These are phyloP conservation scores for Mormyrus lacerda DNA, from an alignment of 2,113 vertebrate genomes.

Conservation along the genomic window DNA sequence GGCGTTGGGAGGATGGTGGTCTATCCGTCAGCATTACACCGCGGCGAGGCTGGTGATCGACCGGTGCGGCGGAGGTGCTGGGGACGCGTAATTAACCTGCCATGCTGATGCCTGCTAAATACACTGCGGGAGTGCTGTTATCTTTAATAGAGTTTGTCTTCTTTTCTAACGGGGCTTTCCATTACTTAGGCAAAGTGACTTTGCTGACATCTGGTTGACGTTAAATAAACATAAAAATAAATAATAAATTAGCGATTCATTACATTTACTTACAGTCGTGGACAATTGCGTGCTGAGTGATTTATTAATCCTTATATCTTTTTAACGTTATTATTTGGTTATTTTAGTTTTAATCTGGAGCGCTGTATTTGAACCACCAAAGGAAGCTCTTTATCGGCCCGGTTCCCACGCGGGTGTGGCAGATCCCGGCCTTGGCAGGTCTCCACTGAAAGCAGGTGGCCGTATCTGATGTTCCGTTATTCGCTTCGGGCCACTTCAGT, in stretches of 20 bases:
- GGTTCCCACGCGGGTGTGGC: constrained; percentile 1
- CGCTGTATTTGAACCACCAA: neutral
- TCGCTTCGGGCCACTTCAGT: neutral
- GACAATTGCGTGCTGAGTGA: neutral
- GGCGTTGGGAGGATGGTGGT: neutral
- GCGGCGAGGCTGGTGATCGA: neutral
- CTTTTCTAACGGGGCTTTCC: neutral
- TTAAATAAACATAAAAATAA: neutral
- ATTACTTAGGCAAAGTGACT: neutral
- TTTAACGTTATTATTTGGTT: neutral
- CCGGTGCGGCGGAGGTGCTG: neutral
- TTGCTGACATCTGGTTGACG: neutral
- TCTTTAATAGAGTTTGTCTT: neutral
- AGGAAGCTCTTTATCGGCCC: neutral
- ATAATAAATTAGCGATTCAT: neutral
- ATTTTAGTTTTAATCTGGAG: neutral
- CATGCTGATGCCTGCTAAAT: neutral
- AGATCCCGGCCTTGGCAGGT: neutral
- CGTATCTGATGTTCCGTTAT: neutral
- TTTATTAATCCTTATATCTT: neutral
- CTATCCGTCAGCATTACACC: neutral
- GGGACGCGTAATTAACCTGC: neutral
- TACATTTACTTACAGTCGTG: neutral
- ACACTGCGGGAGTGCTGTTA: neutral
- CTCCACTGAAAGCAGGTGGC: neutral